phyloP scores from a whole-genome alignment of 2,797 vertebrate species.

The Odontamblyopus rebecca region DNA sequence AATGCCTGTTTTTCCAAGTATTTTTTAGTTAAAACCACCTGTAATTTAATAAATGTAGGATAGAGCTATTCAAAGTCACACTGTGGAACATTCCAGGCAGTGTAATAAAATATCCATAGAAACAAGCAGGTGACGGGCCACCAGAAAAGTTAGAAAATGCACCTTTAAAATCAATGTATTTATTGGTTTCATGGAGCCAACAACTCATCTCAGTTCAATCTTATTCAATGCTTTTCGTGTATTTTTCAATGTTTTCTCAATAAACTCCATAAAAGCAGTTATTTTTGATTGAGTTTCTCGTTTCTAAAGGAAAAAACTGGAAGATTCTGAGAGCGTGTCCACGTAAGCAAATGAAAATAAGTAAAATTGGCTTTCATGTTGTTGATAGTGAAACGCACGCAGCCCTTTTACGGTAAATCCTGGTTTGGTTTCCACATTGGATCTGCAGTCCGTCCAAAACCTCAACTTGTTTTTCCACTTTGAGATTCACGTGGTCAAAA shows the following conservation, averaged over 20 bases:
- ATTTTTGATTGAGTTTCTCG: neutral
- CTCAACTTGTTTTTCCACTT: conserved; percentile 29
- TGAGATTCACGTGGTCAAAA: conserved; percentile 38
- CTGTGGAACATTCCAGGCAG: too few relatives aligned
- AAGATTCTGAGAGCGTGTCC: neutral
- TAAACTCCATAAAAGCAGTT: conserved; percentile 42
- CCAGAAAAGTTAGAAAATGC: neutral
- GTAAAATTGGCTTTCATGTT: conserved; percentile 22
- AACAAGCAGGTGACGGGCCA: too few relatives aligned
- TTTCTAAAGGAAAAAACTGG: neutral
- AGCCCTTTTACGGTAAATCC: conserved; percentile 30
- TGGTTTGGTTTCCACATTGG: conserved; percentile 12
- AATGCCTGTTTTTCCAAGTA: too few relatives aligned
- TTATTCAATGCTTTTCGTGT: conserved; percentile 20
- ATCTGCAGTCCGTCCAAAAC: conserved; percentile 32
- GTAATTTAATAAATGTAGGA: too few relatives aligned
- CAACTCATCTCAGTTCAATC: conserved; percentile 7
- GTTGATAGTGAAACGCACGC: conserved; percentile 23
- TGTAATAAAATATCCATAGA: too few relatives aligned
- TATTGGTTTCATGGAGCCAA: neutral
- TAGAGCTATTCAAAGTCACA: too few relatives aligned
- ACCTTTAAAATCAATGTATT: conserved; percentile 22
- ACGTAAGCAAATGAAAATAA: neutral
- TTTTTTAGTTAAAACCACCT: too few relatives aligned
- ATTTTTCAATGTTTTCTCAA: conserved; percentile 32